Evolutionary conservation across 2,888 invertebrate species (phyloP), one percentile per base, ranked within the genome.

Genomic region (Sphaerophoria taeniata): DNA sequence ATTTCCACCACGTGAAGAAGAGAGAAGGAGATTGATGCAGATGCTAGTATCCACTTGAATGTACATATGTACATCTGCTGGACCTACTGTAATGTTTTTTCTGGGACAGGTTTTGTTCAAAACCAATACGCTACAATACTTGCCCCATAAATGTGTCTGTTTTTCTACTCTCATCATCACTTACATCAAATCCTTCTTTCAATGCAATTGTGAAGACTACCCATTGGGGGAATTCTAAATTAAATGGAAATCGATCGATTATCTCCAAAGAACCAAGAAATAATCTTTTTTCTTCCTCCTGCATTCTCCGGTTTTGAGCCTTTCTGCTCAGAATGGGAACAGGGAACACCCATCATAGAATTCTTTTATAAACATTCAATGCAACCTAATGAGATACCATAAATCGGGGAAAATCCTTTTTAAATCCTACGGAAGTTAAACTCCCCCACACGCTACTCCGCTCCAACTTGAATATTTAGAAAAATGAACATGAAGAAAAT

Each of bases 311-410:
- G 0, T 43, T 43, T 43, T 43, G 60, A 45, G 33, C 31, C 9
- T 31, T 0, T 39, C 39, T 39, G 1, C 9, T 6, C 1, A 4
- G 11, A 24, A 24, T 39, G 39, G 12, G n/a, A 34, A n/a, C 51
- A 53, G 36, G 39, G 53, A 7, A 24, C 67, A 39, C 7, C 61
- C n/a, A 34, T 11, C 51, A 71, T 43, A 43, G 39, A 43, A n/a
- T n/a, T n/a, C n/a, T n/a, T n/a, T n/a, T n/a, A n/a, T 43, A 71
- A 71, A 49, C 67, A 33, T 79, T 71, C 80, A 80, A 76, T 80
- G 75, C 76, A 76, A 80, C 71, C 75, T 76, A 84, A 84, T 76
- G 80, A 79, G 71, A 75, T 72, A 69, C 72, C 53, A 74, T 79
- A 76, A 80, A 75, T 80, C 84, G 69, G 39, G 16, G 7, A 47